phyloP scores from a whole-genome alignment of 2,113 vertebrate genomes.

The Felis chaus region DNA sequence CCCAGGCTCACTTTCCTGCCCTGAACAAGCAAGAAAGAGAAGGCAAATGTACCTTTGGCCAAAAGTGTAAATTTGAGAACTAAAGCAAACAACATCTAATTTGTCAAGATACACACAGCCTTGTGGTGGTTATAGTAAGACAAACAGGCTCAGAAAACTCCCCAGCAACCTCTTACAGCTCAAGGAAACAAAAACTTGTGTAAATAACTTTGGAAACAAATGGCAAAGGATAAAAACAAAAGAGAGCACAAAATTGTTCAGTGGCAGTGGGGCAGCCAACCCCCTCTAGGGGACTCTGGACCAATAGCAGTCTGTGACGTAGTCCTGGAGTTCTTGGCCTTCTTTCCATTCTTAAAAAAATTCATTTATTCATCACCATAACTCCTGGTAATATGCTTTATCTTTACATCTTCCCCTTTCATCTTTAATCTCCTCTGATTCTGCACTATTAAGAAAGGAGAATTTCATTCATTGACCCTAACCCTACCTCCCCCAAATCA shows the following conservation, averaged over 20 bases:
- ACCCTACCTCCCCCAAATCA: background rate
- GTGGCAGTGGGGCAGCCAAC: background rate
- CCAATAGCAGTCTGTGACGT: background rate
- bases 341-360: background rate
- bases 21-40: background rate
- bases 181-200: background rate
- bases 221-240: background rate
- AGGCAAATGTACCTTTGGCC: background rate
- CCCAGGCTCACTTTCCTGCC: background rate
- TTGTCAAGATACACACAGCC: slow-evolving; percentile 22
- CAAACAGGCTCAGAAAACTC: slow-evolving; percentile 3
- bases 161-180: background rate
- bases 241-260: background rate
- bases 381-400: background rate
- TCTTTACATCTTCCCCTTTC: background rate
- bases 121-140: background rate
- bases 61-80: slow-evolving; percentile 31
- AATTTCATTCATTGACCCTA: background rate
- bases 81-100: slow-evolving; percentile 64
- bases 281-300: background rate
- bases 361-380: background rate
- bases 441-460: background rate
- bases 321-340: background rate
- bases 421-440: background rate
- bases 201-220: background rate